These are phyloP conservation scores for Chondrosia reniformis DNA, from an alignment of 37 sponge, comb jelly and placozoan genomes.

Conservation along the genomic window DNA sequence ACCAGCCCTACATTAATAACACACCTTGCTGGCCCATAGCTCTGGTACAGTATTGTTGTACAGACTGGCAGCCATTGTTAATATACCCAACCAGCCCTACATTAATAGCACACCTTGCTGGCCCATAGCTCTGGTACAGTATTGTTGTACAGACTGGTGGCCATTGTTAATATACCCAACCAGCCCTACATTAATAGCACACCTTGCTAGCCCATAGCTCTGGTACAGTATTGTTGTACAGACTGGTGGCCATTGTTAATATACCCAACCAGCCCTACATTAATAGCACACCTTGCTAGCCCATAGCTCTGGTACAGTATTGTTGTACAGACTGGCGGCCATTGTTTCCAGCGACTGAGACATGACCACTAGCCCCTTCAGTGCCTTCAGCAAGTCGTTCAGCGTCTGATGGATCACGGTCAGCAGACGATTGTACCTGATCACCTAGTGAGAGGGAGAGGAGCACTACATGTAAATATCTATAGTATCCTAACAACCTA, in stretches of 20 bases:
- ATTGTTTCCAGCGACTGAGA: conserved; percentile 88
- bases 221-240: not conserved
- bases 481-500: too few relatives aligned
- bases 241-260: not conserved
- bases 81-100: too few relatives aligned
- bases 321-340: conserved; percentile 89
- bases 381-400: conserved; percentile 81
- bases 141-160: too few relatives aligned
- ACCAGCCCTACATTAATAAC: too few relatives aligned
- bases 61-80: conserved; percentile 84
- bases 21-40: conserved; percentile 86
- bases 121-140: not conserved
- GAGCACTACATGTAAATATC: too few relatives aligned
- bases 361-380: conserved; percentile 96
- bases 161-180: not conserved
- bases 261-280: not conserved
- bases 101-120: not conserved
- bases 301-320: conserved; percentile 87
- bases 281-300: conserved; percentile 55
- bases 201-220: not conserved
- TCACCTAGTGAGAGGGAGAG: conserved; percentile 64
- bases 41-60: conserved; percentile 87
- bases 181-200: too few relatives aligned
- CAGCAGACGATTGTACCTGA: conserved; percentile 89
- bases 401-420: conserved; percentile 56